Percentiles rank a stretch among this genome's conserved stretches.
Conservation (phyloP, 2,888 invertebrate species). For the Sceliomorpha sp. region DNA sequence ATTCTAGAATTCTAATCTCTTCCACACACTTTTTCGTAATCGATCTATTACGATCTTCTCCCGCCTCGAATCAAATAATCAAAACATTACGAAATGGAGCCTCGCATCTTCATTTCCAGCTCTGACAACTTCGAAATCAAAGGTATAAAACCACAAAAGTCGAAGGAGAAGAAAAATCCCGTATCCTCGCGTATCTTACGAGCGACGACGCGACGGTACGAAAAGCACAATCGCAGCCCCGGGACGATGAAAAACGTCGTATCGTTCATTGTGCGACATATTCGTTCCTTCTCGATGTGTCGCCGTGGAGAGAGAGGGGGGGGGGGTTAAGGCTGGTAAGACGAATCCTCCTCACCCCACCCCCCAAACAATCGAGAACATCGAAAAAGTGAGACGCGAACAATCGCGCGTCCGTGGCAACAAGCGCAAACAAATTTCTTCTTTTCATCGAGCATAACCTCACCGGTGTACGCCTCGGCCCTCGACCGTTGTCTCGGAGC, state of each 20-base stretch:
- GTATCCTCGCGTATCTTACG: not conserved
- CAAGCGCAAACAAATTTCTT: slow-evolving; percentile 67
- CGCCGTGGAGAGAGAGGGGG: not conserved
- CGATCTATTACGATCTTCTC: too few species aligned
- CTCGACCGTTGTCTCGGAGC: slow-evolving; percentile 44
- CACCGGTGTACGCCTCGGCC: slow-evolving; percentile 5
- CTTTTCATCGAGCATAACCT: slow-evolving; percentile 18
- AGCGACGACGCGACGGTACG: slow-evolving; percentile 11
- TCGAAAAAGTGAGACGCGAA: slow-evolving; percentile 29
- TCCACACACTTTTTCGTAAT: too few species aligned
- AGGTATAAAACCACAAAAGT: too few species aligned
- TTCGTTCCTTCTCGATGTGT: slow-evolving; percentile 5
- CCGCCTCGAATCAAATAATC: too few species aligned
- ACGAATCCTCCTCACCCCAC: too few species aligned
- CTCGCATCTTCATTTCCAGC: too few species aligned
- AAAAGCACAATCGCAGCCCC: slow-evolving; percentile 2
- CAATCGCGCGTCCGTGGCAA: slow-evolving; percentile 51
- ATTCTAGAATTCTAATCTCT: too few species aligned
- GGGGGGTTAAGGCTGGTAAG: too few species aligned
- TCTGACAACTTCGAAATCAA: too few species aligned
- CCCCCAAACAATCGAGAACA: too few species aligned
- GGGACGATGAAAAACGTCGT: slow-evolving; percentile 15
- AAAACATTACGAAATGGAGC: too few species aligned
- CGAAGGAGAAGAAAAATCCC: not conserved
- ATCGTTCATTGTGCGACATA: slow-evolving; percentile 8